Evolutionary conservation across 2,113 vertebrate genomes (phyloP).

Genomic region (Cephalopholis sonnerati): DNA sequence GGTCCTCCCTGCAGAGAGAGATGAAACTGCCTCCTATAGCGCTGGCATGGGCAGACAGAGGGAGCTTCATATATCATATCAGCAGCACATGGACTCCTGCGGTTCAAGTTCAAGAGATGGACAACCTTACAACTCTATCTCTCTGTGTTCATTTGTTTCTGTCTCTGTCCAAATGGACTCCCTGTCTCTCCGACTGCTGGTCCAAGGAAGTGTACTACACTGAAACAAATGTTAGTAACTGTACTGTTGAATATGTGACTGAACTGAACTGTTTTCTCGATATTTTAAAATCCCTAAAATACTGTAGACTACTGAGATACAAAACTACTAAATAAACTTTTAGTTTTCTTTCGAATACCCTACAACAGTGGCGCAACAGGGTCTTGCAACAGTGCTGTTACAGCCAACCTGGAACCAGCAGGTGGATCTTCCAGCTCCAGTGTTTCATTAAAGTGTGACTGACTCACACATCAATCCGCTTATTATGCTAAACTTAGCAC

Average conservation of each 20-base stretch:
- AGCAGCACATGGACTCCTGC: conserved; percentile 65
- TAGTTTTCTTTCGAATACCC: too few species aligned
- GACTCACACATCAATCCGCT: too few species aligned
- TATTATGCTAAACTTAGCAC: too few species aligned
- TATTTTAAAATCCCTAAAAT: too few species aligned
- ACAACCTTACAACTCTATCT: conserved; percentile 37
- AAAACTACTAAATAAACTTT: too few species aligned
- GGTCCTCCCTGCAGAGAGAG: conserved; percentile 77
- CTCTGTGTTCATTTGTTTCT: conserved; percentile 8
- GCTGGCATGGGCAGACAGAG: conserved; percentile 75
- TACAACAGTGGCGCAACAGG: too few species aligned
- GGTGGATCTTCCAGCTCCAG: too few species aligned
- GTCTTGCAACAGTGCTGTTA: too few species aligned
- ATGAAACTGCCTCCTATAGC: conserved; percentile 80
- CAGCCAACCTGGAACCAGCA: too few species aligned
- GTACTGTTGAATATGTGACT: not conserved
- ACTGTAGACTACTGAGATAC: too few species aligned
- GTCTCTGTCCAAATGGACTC: conserved; percentile 16
- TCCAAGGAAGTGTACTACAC: not conserved
- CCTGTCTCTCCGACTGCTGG: not conserved
- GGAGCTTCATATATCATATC: conserved; percentile 81
- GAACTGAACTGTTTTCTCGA: not conserved
- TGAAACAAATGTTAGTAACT: not conserved
- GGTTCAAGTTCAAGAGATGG: conserved; percentile 52
- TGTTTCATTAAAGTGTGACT: too few species aligned